These are phyloP conservation scores for Eptesicus fuscus DNA, from an alignment of 2,113 vertebrate genomes.

Conservation along the genomic window DNA sequence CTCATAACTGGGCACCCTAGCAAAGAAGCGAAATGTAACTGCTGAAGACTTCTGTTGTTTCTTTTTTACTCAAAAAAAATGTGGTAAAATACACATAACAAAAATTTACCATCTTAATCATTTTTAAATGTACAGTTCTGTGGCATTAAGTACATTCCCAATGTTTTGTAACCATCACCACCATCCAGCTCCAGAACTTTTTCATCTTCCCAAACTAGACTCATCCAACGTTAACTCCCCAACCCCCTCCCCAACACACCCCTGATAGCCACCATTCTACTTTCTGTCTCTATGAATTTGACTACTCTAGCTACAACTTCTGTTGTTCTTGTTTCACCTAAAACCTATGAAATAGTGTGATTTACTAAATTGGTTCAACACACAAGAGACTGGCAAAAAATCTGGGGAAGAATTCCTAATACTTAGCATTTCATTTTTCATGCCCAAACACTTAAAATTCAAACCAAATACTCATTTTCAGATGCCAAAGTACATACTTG, in stretches of 20 bases:
- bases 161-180: neutral
- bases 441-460: neutral
- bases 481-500: neutral
- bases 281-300: too few species aligned
- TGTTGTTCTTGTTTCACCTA: conserved; percentile 3
- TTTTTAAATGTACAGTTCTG: neutral
- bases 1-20: neutral
- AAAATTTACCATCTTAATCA: neutral
- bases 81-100: neutral
- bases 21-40: neutral
- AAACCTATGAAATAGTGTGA: neutral
- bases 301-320: neutral
- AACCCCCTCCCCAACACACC: too few species aligned
- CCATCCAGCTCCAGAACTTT: neutral
- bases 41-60: conserved; percentile 34
- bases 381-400: neutral
- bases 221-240: neutral
- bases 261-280: neutral
- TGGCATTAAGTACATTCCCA: neutral
- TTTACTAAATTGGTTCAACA: conserved; percentile 11
- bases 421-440: conserved; percentile 17
- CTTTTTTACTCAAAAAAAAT: neutral
- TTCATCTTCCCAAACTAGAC: neutral
- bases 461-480: neutral
- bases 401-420: conserved; percentile 16